Conservation (phyloP, 2,888 invertebrate species). For the Nomada ruficornis region DNA sequence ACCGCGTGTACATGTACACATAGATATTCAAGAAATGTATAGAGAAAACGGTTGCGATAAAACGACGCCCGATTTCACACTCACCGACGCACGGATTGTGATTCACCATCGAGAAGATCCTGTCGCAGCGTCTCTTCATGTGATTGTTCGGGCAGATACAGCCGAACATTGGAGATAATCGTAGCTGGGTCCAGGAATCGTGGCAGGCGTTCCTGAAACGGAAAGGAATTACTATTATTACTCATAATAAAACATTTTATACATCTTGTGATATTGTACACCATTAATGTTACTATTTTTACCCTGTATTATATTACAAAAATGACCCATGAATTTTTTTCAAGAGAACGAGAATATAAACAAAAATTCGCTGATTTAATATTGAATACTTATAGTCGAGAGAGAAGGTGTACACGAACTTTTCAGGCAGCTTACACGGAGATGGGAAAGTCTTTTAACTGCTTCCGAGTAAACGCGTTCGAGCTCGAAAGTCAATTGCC, state of each 20-base stretch:
- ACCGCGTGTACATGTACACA: constrained; percentile 24
- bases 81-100: constrained; percentile 97
- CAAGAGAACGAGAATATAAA: no score
- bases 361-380: no score
- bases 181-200: constrained; percentile 94
- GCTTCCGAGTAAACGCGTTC: constrained; percentile 44
- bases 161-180: constrained; percentile 95
- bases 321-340: no score
- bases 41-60: constrained; percentile 1
- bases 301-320: no score
- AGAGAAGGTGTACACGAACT: not conserved
- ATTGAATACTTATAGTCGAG: no score
- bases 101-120: constrained; percentile 95
- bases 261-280: no score
- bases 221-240: not conserved
- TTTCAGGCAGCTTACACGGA: not conserved
- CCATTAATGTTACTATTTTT: no score
- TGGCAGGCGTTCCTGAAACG: constrained; percentile 91
- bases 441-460: constrained; percentile 22
- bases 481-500: constrained; percentile 61
- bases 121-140: constrained; percentile 94
- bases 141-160: constrained; percentile 96
- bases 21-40: constrained; percentile 7
- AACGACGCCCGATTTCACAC: constrained; percentile 81
- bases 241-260: not conserved